phyloP scores from a whole-genome alignment of 2,797 vertebrate genomes.

The Sarcophilus harrisii region DNA sequence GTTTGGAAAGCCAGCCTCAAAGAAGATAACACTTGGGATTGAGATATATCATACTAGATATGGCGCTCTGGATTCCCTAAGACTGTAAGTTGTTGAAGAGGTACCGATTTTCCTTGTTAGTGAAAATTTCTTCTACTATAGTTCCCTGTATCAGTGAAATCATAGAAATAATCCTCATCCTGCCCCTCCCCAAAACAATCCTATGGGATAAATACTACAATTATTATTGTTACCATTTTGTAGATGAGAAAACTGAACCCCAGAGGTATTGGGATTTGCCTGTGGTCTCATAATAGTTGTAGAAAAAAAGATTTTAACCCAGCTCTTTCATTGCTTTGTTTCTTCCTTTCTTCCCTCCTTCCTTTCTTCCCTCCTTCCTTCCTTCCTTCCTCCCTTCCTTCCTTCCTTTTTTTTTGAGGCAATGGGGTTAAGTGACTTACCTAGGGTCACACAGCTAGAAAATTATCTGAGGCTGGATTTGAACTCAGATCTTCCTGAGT shows the following conservation, averaged over 20 bases:
- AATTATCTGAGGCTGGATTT: not conserved
- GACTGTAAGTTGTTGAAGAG: not conserved
- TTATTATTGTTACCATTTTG: not conserved
- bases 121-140: not conserved
- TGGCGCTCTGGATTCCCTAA: not conserved
- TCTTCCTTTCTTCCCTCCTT: not conserved
- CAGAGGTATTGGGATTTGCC: not conserved
- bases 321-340: not conserved
- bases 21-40: not conserved
- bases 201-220: not conserved
- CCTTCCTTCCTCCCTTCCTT: not conserved
- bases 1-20: not conserved
- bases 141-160: not conserved
- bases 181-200: not conserved
- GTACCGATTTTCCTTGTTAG: not conserved
- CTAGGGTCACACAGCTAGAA: not conserved
- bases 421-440: not conserved
- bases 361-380: no score
- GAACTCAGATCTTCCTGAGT: not conserved
- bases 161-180: not conserved
- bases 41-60: not conserved
- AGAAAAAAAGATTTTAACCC: not conserved
- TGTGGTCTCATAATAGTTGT: accelerated
- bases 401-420: not conserved
- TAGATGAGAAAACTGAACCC: not conserved